Base-by-base conservation (phyloP, 2,888 invertebrate species). In the Folsomia candida region DNA sequence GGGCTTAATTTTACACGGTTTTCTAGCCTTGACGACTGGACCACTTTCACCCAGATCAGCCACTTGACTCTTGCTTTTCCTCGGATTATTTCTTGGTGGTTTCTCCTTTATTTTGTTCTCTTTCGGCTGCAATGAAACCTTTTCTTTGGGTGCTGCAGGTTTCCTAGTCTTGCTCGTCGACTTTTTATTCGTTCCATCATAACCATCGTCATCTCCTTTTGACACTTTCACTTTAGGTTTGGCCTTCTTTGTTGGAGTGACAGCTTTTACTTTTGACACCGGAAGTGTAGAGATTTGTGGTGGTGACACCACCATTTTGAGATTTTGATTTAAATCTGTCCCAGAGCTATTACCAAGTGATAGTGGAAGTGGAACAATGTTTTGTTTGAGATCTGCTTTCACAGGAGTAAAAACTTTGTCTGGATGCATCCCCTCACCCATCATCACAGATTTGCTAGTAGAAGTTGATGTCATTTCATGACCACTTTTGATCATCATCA, bases 271-370 rank as follows among this genome's bases (percentile, higher is more conserved):
- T n/a, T n/a, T n/a, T n/a, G n/a, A n/a, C n/a, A n/a, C n/a, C n/a
- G n/a, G n/a, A n/a, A n/a, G n/a, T n/a, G n/a, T n/a, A n/a, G n/a
- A n/a, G n/a, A n/a, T n/a, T 14, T 37, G 37, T 37, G 37, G 37
- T 37, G 37, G 37, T 37, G 14, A 37, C 14, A 14, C 4, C 37
- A 37, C 37, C 37, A 37, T 9, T 14, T 37, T 37, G 37, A 37
- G 37, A 37, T 37, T 37, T 37, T 37, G 37, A 37, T 37, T 37
- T 14, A 37, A 37, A 37, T 37, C 37, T 37, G 28, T 59, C 37
- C 59, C 37, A 27, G 25, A 37, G 66, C 20, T 29, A 64, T 51
- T 51, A 51, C 66, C 27, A 66, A 57, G 27, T 37, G 37, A 37
- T n/a, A n/a, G n/a, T n/a, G n/a, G n/a, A n/a, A n/a, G n/a, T n/a